Evolutionary conservation across 2,113 vertebrate species (phyloP).

Genomic region (Larimichthys polyactis): DNA sequence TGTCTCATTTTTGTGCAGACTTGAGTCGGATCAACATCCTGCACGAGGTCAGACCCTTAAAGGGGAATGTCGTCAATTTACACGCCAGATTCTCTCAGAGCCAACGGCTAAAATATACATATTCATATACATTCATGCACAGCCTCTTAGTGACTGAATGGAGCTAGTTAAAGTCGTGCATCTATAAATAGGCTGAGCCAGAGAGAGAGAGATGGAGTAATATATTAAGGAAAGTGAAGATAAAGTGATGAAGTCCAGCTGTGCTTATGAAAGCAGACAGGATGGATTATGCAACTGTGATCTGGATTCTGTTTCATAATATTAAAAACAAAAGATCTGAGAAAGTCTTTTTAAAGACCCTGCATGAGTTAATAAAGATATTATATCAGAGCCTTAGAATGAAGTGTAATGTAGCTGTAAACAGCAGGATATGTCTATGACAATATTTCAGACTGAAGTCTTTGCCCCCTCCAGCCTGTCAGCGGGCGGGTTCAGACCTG

Average conservation of each 20-base stretch:
- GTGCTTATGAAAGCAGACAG: constrained; percentile 11
- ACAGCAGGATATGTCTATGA: neutral
- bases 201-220: constrained; percentile 5
- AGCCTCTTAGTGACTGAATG: too few relatives aligned
- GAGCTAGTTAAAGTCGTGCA: neutral
- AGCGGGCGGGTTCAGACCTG: constrained; percentile 15
- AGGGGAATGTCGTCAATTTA: neutral
- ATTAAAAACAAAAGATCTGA: neutral
- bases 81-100: neutral
- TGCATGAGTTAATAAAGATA: neutral
- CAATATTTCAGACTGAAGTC: neutral
- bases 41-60: neutral
- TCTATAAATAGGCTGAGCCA: neutral
- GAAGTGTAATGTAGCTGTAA: too few relatives aligned
- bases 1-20: neutral
- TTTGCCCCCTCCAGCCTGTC: neutral
- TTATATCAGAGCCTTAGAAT: neutral
- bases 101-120: neutral
- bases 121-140: neutral
- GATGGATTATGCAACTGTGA: constrained; percentile 6
- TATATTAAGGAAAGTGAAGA: neutral
- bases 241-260: constrained; percentile 23
- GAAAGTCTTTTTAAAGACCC: neutral
- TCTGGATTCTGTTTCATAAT: constrained; percentile 5
- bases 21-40: neutral